These are phyloP conservation scores for Calephelis nemesis DNA, from an alignment of 1,140 invertebrate genomes.

Conservation along the genomic window DNA sequence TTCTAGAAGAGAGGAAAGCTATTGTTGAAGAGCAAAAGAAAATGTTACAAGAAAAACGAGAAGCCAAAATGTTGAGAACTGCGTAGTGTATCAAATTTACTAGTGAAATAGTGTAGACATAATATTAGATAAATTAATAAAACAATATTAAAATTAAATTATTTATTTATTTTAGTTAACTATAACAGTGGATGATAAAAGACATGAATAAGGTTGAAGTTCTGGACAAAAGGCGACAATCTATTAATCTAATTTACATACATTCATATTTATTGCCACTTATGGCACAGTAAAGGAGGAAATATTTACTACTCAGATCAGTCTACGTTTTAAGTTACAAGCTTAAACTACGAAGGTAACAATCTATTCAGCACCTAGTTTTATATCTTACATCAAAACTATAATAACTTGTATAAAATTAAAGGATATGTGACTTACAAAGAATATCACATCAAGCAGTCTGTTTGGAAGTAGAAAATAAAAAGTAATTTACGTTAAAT, in stretches of 20 bases:
- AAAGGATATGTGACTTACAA: conserved; percentile 14
- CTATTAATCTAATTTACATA: conserved; percentile 16
- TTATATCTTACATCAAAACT: conserved; percentile 21
- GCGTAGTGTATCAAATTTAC: conserved; percentile 44
- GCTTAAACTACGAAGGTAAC: conserved; percentile 33
- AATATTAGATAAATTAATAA: neutral
- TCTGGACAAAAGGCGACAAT: conserved; percentile 15
- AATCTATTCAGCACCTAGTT: conserved; percentile 34
- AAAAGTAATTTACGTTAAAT: conserved; percentile 20
- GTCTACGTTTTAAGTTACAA: conserved; percentile 26
- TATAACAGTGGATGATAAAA: neutral
- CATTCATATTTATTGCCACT: neutral
- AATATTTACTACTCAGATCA: conserved; percentile 27
- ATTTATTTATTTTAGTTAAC: conserved; percentile 9
- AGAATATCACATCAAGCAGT: conserved; percentile 34
- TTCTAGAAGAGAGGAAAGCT: conserved; percentile 88
- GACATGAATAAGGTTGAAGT: neutral
- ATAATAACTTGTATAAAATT: conserved; percentile 24
- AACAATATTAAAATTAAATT: neutral
- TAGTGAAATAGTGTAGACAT: neutral
- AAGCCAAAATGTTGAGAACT: conserved; percentile 95
- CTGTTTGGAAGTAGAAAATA: conserved; percentile 24
- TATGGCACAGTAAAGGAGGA: conserved; percentile 7
- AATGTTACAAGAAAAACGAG: conserved; percentile 90
- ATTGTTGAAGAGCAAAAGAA: conserved; percentile 88